Conservation (phyloP, 2,888 invertebrate species). For the Euzetes globulus region DNA sequence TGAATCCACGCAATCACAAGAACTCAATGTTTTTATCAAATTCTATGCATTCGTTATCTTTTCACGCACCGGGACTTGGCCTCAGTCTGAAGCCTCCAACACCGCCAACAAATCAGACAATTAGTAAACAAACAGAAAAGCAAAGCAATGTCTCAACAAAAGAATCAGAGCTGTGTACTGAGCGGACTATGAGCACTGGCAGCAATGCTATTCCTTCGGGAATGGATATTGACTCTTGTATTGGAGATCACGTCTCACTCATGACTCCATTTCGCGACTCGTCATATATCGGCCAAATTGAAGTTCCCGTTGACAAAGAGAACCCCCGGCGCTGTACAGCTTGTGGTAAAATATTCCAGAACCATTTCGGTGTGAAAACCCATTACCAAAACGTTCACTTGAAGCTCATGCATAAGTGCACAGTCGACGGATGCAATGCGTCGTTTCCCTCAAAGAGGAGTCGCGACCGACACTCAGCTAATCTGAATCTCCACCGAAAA, state of each 20-base stretch:
- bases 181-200: background rate
- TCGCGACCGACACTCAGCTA: slow-evolving; percentile 84
- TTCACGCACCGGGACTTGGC: slow-evolving; percentile 47
- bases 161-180: background rate
- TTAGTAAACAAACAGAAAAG: background rate
- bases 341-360: slow-evolving; percentile 87
- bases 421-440: slow-evolving; percentile 86
- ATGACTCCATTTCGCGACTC: slow-evolving; percentile 45
- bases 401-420: slow-evolving; percentile 90
- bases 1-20: slow-evolving; percentile 37
- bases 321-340: slow-evolving; percentile 83
- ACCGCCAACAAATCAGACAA: slow-evolving; percentile 11
- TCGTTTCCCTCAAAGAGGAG: slow-evolving; percentile 87
- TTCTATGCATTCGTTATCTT: slow-evolving; percentile 39
- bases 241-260: slow-evolving; percentile 10
- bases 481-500: slow-evolving; percentile 82
- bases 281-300: slow-evolving; percentile 47
- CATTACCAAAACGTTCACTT: slow-evolving; percentile 94
- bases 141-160: slow-evolving; percentile 1
- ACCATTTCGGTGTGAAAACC: slow-evolving; percentile 82
- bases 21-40: slow-evolving; percentile 34
- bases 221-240: slow-evolving; percentile 23
- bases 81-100: slow-evolving; percentile 43
- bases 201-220: slow-evolving; percentile 13
- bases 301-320: slow-evolving; percentile 82